These are phyloP conservation scores for Falco cherrug DNA, from an alignment of 2,797 vertebrate species.

Conservation along the genomic window DNA sequence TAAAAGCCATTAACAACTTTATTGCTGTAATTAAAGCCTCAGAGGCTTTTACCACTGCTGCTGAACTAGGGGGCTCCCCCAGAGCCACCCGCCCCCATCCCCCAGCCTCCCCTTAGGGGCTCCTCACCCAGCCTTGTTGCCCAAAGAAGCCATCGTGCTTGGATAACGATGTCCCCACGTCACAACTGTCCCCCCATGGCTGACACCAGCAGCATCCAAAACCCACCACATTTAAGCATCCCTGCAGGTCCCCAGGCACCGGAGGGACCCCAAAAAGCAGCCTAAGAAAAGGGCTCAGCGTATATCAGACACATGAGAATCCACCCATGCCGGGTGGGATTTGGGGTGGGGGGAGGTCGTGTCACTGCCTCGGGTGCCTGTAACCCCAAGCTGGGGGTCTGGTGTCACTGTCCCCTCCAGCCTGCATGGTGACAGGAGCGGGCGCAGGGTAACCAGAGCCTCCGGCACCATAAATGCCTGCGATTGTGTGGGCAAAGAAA, in stretches of 20 bases:
- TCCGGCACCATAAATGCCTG: slow-evolving; percentile 5
- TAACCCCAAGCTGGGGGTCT: not conserved
- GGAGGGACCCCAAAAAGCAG: not conserved
- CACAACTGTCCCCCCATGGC: not conserved
- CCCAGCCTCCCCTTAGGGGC: no score
- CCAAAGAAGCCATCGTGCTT: not conserved
- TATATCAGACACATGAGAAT: not conserved
- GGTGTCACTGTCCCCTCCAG: not conserved
- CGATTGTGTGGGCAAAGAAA: slow-evolving; percentile 48
- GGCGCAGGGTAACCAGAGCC: not conserved
- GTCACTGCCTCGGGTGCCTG: not conserved
- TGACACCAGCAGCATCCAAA: not conserved
- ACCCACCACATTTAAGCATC: not conserved
- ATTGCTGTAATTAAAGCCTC: not conserved
- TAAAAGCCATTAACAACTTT: not conserved
- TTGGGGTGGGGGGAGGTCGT: rapidly evolving
- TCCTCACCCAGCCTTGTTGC: not conserved
- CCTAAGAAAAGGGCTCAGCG: not conserved
- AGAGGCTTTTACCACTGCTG: not conserved
- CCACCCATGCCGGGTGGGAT: not conserved
- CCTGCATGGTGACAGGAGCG: not conserved
- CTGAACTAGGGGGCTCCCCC: not conserved
- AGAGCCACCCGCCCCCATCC: no score
- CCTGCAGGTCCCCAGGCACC: no score
- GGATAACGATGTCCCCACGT: not conserved